These are phyloP conservation scores for Ceyx cyanopectus DNA, from an alignment of 2,113 vertebrate species.

Conservation along the genomic window DNA sequence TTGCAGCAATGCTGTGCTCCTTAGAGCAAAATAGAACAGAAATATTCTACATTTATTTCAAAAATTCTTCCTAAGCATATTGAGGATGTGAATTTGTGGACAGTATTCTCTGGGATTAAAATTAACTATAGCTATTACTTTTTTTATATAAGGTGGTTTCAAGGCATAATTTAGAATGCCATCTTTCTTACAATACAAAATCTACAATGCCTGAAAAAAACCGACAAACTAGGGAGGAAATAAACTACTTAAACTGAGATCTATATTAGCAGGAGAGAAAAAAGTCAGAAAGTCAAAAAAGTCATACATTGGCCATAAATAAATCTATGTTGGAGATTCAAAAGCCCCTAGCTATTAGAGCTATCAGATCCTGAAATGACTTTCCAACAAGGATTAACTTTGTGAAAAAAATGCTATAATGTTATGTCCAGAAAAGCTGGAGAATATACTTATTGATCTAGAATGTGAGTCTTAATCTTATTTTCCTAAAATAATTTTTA, in stretches of 20 bases:
- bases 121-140: background rate
- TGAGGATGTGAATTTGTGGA: background rate
- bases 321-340: background rate
- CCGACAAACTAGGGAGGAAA: background rate
- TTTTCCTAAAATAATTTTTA: constrained; percentile 26
- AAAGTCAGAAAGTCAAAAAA: background rate
- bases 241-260: background rate
- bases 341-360: background rate
- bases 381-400: constrained; percentile 11
- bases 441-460: constrained; percentile 18
- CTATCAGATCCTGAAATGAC: background rate
- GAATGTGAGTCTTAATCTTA: background rate
- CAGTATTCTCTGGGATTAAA: background rate
- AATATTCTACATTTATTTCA: background rate
- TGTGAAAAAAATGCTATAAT: constrained; percentile 7
- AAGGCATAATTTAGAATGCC: background rate
- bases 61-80: background rate
- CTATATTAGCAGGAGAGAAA: rapidly evolving
- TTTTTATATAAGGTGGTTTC: background rate
- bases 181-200: background rate
- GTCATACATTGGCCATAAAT: background rate
- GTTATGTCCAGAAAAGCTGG: background rate
- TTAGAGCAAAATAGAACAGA: background rate
- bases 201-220: background rate
- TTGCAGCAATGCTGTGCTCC: background rate